Evolutionary conservation across 2,113 vertebrate species (phyloP).

Genomic region (Ophthalmolycus amberensis): DNA sequence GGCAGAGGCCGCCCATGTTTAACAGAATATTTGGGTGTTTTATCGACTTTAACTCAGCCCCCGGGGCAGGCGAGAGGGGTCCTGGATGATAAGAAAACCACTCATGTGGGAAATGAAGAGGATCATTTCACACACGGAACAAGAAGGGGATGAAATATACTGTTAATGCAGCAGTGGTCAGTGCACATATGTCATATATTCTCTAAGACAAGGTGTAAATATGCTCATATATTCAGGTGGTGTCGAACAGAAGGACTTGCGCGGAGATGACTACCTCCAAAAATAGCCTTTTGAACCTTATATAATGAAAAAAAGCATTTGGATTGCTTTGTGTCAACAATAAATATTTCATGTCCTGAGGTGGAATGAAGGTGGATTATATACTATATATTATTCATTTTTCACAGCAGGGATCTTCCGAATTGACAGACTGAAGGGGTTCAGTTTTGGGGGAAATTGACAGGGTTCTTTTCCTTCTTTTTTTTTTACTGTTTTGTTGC

Average conservation of each 20-base stretch:
- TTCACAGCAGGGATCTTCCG: background rate
- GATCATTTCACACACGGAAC: slow-evolving; percentile 64
- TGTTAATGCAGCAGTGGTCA: slow-evolving; percentile 71
- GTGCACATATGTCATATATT: slow-evolving; percentile 73
- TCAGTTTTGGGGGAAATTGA: background rate
- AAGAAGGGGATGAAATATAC: slow-evolving; percentile 75
- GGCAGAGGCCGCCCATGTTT: slow-evolving; percentile 77
- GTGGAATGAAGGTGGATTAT: background rate
- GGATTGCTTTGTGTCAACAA: slow-evolving; percentile 33
- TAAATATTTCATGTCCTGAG: slow-evolving; percentile 33
- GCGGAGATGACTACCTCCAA: slow-evolving; percentile 29
- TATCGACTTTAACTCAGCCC: slow-evolving; percentile 79
- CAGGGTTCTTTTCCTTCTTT: background rate
- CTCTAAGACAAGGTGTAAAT: slow-evolving; percentile 74
- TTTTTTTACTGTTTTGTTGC: background rate
- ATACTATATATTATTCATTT: background rate
- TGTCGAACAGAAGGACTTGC: slow-evolving; percentile 48
- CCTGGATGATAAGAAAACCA: slow-evolving; percentile 78
- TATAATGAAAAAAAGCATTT: slow-evolving; percentile 27
- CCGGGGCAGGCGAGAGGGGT: slow-evolving; percentile 61
- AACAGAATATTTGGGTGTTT: slow-evolving; percentile 83
- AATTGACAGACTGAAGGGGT: background rate
- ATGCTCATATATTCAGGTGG: slow-evolving; percentile 74
- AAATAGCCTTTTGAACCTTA: slow-evolving; percentile 27
- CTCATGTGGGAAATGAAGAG: slow-evolving; percentile 80